These are phyloP conservation scores for Zingel zingel DNA, from an alignment of 2,113 vertebrate genomes.

Conservation along the genomic window DNA sequence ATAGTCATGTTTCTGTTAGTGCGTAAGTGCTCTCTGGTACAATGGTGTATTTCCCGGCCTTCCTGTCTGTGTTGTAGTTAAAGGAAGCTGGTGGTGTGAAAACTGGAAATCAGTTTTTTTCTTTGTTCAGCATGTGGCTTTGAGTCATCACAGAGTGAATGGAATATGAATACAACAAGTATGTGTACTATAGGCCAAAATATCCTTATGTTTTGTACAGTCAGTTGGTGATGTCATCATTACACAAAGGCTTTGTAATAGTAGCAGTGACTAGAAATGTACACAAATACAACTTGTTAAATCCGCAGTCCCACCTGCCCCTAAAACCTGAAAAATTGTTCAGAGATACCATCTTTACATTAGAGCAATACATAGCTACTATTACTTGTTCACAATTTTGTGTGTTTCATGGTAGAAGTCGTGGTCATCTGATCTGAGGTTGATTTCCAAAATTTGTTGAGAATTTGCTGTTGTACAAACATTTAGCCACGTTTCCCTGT, in stretches of 20 bases:
- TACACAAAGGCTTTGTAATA: constrained; percentile 36
- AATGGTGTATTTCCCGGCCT: constrained; percentile 66
- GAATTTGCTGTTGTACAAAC: background rate
- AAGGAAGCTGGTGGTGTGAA: constrained; percentile 72
- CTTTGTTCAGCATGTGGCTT: constrained; percentile 11
- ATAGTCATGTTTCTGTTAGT: constrained; percentile 11
- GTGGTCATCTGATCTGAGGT: background rate
- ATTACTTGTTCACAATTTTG: background rate
- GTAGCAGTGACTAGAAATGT: constrained; percentile 55
- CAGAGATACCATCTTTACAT: background rate
- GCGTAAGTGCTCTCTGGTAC: constrained; percentile 37
- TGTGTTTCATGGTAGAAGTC: background rate
- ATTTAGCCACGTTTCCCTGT: background rate
- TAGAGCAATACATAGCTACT: background rate
- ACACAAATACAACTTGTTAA: constrained; percentile 19
- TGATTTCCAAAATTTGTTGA: background rate
- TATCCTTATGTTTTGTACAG: constrained; percentile 37
- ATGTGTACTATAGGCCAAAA: constrained; percentile 33
- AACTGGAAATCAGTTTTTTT: constrained; percentile 54
- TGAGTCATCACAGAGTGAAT: constrained; percentile 75
- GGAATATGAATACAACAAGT: constrained; percentile 60
- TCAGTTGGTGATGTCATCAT: constrained; percentile 60
- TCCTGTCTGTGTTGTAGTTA: constrained; percentile 57
- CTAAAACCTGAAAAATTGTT: background rate
- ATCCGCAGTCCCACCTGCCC: background rate